phyloP scores from a whole-genome alignment of 2,888 invertebrate species.

The Dioctria rufipes region DNA sequence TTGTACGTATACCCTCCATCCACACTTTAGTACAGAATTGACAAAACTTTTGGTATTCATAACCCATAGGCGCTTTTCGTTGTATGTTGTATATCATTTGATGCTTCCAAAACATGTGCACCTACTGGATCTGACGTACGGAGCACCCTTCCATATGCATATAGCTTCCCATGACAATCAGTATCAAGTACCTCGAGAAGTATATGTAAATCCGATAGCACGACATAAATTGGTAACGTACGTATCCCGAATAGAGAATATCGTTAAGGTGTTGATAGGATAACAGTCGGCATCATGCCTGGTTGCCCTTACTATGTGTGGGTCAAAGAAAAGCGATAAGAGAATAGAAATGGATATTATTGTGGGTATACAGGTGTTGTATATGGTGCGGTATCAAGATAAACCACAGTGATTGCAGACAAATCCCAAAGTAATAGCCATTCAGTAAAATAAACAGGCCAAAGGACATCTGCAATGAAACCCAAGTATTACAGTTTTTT shows the following conservation, averaged over 20 bases:
- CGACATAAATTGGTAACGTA: constrained; percentile 52
- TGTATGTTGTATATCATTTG: constrained; percentile 38
- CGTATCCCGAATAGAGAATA: constrained; percentile 48
- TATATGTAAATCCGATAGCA: constrained; percentile 52
- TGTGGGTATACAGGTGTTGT: background rate
- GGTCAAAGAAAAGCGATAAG: constrained; percentile 7
- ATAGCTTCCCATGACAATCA: constrained; percentile 22
- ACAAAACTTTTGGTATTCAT: constrained; percentile 52
- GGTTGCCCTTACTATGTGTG: background rate
- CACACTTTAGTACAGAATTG: constrained; percentile 1
- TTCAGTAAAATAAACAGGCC: constrained; percentile 10
- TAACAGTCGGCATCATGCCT: constrained; percentile 4
- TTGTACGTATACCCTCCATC: background rate
- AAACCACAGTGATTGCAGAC: constrained; percentile 48
- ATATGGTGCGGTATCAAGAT: constrained; percentile 14
- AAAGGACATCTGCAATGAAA: constrained; percentile 41
- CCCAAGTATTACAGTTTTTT: constrained; percentile 36
- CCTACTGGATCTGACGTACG: background rate
- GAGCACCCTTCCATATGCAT: background rate
- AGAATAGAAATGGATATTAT: constrained; percentile 18
- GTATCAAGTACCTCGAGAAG: constrained; percentile 48
- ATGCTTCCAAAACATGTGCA: constrained; percentile 10
- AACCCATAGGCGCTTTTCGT: constrained; percentile 43
- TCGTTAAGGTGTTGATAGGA: constrained; percentile 44
- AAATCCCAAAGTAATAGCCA: constrained; percentile 41